phyloP scores from a whole-genome alignment of 2,888 invertebrate species.

The Andrena fulva region DNA sequence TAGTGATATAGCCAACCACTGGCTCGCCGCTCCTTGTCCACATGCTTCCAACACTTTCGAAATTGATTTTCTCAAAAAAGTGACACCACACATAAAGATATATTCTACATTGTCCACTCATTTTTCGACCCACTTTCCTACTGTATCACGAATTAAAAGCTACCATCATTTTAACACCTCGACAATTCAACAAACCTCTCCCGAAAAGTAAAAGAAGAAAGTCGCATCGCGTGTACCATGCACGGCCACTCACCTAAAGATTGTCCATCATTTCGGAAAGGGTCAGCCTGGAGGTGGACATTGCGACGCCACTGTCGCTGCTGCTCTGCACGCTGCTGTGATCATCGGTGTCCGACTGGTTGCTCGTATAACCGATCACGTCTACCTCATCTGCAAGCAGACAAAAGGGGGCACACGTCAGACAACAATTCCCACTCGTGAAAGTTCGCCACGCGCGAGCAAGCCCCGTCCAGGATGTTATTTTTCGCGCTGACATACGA shows the following conservation, averaged over 20 bases:
- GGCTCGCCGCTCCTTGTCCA: too few species aligned
- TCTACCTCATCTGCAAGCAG: slow-evolving; percentile 92
- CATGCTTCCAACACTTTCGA: too few species aligned
- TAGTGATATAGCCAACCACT: too few species aligned
- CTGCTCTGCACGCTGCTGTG: slow-evolving; percentile 92
- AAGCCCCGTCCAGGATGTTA: not conserved
- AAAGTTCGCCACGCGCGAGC: slow-evolving; percentile 6
- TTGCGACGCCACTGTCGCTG: slow-evolving; percentile 91
- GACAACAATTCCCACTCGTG: not conserved
- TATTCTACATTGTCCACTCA: not conserved
- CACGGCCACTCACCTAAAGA: slow-evolving; percentile 80
- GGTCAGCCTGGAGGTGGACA: slow-evolving; percentile 89
- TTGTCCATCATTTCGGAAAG: slow-evolving; percentile 87
- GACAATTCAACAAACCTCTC: too few species aligned
- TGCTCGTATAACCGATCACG: slow-evolving; percentile 94
- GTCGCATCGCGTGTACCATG: not conserved
- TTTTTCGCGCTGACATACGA: not conserved
- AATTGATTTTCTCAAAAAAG: too few species aligned
- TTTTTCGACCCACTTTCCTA: not conserved
- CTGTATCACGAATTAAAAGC: too few species aligned
- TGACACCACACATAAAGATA: too few species aligned
- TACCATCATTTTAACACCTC: too few species aligned
- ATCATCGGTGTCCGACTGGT: slow-evolving; percentile 94
- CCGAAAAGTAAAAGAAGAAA: too few species aligned
- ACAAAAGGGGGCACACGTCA: not conserved